Conservation (phyloP, 2,797 vertebrate species). For the Tachyglossus aculeatus region DNA sequence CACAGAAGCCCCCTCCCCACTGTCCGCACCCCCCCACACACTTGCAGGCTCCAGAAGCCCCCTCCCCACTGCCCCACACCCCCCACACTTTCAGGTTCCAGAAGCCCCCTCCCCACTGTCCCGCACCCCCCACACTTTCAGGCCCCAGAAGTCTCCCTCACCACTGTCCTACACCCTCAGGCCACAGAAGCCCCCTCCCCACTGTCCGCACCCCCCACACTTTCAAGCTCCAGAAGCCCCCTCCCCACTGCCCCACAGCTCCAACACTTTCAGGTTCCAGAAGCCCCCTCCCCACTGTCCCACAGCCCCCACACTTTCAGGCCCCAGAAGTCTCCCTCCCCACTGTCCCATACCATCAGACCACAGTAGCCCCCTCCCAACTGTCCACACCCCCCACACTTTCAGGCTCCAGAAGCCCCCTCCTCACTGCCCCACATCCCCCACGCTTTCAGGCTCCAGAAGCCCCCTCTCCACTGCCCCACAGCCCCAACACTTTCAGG, state of each 20-base stretch:
- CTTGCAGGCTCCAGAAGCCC: background rate
- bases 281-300: background rate
- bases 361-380: background rate
- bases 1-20: background rate
- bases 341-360: background rate
- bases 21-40: background rate
- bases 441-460: background rate
- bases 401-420: background rate
- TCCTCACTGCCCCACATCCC: background rate
- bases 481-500: background rate
- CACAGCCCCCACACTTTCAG: background rate
- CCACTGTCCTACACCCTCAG: too few species aligned
- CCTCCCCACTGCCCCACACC: too few species aligned
- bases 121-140: background rate
- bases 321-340: background rate
- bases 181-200: background rate
- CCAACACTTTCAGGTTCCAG: background rate
- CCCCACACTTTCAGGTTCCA: background rate
- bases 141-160: rapidly evolving
- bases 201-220: background rate
- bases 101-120: background rate
- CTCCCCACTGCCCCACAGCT: background rate
- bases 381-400: background rate
- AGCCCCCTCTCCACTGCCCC: background rate
- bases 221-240: background rate